Percentiles rank a stretch among this genome's conserved stretches.
phyloP scores from a whole-genome alignment of 2,113 vertebrate genomes.

The Pholis gunnellus region DNA sequence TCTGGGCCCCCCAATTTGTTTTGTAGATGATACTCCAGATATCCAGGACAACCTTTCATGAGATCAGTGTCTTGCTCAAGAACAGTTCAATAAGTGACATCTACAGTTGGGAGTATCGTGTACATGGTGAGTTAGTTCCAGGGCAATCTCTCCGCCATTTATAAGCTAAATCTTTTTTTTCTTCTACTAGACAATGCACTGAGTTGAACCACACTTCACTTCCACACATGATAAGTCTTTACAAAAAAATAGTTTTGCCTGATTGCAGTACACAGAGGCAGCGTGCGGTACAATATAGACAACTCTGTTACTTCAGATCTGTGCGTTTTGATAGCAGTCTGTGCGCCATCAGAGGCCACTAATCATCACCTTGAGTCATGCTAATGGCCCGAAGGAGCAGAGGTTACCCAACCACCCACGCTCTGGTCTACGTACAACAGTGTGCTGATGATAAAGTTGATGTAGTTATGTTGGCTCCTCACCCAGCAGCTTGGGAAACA shows the following conservation, averaged over 20 bases:
- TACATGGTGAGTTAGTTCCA: not conserved
- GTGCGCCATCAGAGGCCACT: constrained; percentile 48
- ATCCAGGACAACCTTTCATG: constrained; percentile 18
- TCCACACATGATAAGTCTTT: not conserved
- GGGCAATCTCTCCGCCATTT: not conserved
- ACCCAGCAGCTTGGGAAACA: constrained; percentile 59
- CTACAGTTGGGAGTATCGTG: not conserved
- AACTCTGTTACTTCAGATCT: constrained; percentile 28
- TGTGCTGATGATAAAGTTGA: constrained; percentile 64
- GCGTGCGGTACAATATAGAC: constrained; percentile 15
- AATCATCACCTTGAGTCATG: constrained; percentile 66
- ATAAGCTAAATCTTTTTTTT: not conserved
- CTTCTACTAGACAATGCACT: not conserved
- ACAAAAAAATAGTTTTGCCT: constrained; percentile 24
- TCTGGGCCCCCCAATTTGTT: constrained; percentile 27
- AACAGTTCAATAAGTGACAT: constrained; percentile 1
- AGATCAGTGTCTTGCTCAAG: constrained; percentile 35
- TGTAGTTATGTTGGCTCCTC: constrained; percentile 70
- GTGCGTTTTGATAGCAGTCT: constrained; percentile 28
- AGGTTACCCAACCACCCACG: constrained; percentile 53
- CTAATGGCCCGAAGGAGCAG: constrained; percentile 31
- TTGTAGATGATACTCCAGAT: constrained; percentile 30
- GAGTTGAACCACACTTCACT: not conserved
- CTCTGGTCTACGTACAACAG: constrained; percentile 59
- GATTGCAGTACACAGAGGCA: constrained; percentile 9